A percentile compares a stretch with the other conserved stretches of the same genome.
Evolutionary conservation across 2,888 invertebrate species (phyloP).

Genomic region (Lochmaea crataegi): DNA sequence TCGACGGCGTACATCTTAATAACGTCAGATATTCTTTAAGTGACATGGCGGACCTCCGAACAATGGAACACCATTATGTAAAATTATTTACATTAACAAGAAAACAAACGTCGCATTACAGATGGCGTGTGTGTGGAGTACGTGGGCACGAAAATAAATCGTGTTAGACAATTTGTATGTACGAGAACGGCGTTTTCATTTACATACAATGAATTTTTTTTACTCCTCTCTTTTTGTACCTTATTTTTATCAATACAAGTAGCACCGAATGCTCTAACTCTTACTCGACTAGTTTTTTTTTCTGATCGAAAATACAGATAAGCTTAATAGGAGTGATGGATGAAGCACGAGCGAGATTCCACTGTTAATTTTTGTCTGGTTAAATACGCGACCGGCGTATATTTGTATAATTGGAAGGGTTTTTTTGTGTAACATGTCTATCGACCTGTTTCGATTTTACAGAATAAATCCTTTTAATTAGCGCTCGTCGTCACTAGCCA

Average conservation of each 20-base stretch:
- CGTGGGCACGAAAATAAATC: constrained; percentile 48
- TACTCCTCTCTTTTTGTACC: constrained; percentile 27
- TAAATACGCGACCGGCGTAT: neutral
- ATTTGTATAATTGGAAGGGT: too few species aligned
- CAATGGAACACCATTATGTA: constrained; percentile 44
- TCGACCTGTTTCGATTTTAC: too few species aligned
- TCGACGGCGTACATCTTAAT: constrained; percentile 32
- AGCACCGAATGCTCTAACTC: constrained; percentile 31
- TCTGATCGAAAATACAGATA: constrained; percentile 41
- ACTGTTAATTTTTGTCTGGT: constrained; percentile 28
- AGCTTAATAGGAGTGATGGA: constrained; percentile 40
- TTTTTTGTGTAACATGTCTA: too few species aligned
- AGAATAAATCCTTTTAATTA: too few species aligned
- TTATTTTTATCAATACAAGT: constrained; percentile 39
- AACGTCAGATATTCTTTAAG: constrained; percentile 31
- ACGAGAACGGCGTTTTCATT: constrained; percentile 41
- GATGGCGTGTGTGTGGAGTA: constrained; percentile 36
- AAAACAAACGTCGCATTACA: constrained; percentile 40
- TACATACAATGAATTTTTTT: constrained; percentile 49
- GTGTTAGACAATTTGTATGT: constrained; percentile 52
- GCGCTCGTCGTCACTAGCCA: too few species aligned
- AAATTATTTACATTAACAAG: constrained; percentile 45
- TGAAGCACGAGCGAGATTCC: constrained; percentile 29
- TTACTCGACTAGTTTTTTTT: constrained; percentile 29
- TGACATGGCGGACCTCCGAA: constrained; percentile 37